Evolutionary conservation across 2,113 vertebrate species (phyloP).

Genomic region (Tychaedon coryphoeus): DNA sequence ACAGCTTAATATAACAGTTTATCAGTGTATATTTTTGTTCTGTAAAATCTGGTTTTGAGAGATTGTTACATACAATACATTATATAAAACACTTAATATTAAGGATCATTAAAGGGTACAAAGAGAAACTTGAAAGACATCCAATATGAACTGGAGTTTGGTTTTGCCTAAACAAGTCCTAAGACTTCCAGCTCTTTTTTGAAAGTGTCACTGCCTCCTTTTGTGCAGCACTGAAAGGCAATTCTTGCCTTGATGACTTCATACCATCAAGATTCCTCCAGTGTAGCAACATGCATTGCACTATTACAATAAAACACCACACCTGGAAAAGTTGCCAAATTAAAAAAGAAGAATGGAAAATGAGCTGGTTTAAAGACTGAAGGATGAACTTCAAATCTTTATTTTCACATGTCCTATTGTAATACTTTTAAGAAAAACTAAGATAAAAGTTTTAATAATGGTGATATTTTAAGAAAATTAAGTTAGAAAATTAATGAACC

Average conservation of each 20-base stretch:
- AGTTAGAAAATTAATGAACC: background rate
- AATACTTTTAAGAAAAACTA: background rate
- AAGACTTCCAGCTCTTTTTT: background rate
- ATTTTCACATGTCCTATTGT: background rate
- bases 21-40: background rate
- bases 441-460: background rate
- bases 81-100: background rate
- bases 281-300: background rate
- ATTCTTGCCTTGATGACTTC: background rate
- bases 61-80: background rate
- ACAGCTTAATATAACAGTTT: background rate
- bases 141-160: background rate
- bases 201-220: background rate
- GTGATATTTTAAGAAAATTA: background rate
- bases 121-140: background rate
- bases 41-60: background rate
- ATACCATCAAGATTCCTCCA: background rate
- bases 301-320: background rate
- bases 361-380: background rate
- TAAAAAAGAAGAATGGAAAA: background rate
- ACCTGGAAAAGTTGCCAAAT: background rate
- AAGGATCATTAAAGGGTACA: background rate
- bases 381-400: background rate
- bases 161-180: background rate
- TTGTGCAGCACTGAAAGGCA: background rate